Percentiles rank a stretch among this genome's conserved stretches.
These are phyloP conservation scores for Axinella damicornis DNA, from an alignment of 37 sponge, comb jelly and placozoan genomes.

Conservation along the genomic window DNA sequence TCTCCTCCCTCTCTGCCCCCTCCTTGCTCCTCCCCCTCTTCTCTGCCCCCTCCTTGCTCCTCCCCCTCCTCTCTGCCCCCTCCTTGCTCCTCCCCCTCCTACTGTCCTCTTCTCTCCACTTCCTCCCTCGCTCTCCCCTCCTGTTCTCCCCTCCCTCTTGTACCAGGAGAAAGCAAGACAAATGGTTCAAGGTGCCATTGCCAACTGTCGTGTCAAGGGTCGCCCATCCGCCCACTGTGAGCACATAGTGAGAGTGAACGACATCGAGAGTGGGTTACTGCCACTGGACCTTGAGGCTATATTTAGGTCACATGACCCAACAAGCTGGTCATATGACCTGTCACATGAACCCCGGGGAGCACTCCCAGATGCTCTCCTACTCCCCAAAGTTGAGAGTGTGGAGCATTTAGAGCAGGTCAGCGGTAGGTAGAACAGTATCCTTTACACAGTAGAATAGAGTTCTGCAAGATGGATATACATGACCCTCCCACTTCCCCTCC, in stretches of 20 bases:
- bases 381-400: constrained; percentile 89
- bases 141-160: not conserved
- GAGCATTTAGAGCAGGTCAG: constrained; percentile 70
- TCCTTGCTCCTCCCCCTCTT: not conserved
- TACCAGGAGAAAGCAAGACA: constrained; percentile 73
- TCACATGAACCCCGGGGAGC: not conserved
- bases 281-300: constrained; percentile 68
- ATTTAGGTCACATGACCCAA: constrained; percentile 12
- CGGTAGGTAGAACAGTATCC: no score
- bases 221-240: constrained; percentile 46
- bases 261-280: constrained; percentile 66
- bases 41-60: not conserved
- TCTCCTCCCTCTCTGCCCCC: not conserved
- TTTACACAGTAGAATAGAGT: no score
- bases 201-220: constrained; percentile 4
- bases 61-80: no score
- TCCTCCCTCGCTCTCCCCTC: not conserved
- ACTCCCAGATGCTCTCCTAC: constrained; percentile 83
- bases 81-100: no score
- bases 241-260: constrained; percentile 82
- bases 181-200: constrained; percentile 48
- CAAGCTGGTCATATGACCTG: not conserved
- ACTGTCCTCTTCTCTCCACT: no score
- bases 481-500: constrained; percentile 13
- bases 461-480: no score